A percentile compares a stretch with the other conserved stretches of the same genome.
These are phyloP conservation scores for Tenthredo notha DNA, from an alignment of 2,888 invertebrate species.

Conservation along the genomic window DNA sequence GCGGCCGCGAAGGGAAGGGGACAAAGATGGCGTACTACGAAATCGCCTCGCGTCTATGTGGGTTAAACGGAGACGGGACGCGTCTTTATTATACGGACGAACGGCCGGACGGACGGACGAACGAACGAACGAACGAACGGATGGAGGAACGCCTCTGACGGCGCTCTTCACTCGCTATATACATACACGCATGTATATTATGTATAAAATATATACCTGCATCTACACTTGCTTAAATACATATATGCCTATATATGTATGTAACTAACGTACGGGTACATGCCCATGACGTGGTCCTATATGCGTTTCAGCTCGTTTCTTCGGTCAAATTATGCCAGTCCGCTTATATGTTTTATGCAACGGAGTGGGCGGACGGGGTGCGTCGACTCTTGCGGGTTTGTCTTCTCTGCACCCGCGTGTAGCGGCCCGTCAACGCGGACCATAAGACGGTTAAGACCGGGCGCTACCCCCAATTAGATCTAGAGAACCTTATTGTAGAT, in stretches of 20 bases:
- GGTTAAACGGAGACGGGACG: constrained; percentile 65
- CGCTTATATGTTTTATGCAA: constrained; percentile 69
- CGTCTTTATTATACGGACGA: constrained; percentile 75
- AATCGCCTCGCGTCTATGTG: constrained; percentile 53
- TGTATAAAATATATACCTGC: constrained; percentile 8
- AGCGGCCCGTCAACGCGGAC: constrained; percentile 71
- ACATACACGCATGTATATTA: constrained; percentile 9
- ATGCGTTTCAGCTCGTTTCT: constrained; percentile 7
- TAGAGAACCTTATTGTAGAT: neutral
- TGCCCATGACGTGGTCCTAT: neutral
- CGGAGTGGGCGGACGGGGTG: constrained; percentile 62
- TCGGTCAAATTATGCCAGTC: constrained; percentile 50
- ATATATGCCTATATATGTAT: neutral
- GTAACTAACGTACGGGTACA: neutral
- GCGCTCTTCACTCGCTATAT: constrained; percentile 50
- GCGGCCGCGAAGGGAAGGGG: constrained; percentile 62
- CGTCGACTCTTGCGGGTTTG: constrained; percentile 41
- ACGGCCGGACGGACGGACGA: constrained; percentile 52
- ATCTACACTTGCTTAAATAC: neutral
- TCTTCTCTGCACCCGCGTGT: constrained; percentile 54
- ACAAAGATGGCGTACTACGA: constrained; percentile 52
- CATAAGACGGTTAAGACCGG: neutral
- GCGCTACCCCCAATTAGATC: constrained; percentile 23
- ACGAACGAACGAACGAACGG: constrained; percentile 46
- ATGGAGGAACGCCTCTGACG: constrained; percentile 48